Evolutionary conservation across 1,140 invertebrate species (phyloP).

Genomic region (Brachionus angularis): DNA sequence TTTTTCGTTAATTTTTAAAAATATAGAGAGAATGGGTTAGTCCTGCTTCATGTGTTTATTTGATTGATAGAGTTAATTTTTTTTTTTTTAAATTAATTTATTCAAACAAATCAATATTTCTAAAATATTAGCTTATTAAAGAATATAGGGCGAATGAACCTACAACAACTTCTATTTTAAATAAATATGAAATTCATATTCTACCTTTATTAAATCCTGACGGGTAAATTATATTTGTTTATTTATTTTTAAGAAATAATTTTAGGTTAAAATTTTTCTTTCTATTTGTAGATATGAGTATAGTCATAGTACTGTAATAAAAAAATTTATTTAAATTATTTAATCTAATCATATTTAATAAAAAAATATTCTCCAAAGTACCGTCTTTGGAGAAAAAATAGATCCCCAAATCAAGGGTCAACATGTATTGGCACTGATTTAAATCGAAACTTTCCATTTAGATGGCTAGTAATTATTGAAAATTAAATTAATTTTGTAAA

Average conservation of each 20-base stretch:
- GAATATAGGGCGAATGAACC: neutral
- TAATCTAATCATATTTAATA: neutral
- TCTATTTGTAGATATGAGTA: no score
- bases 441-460: conserved; percentile 37
- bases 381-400: conserved; percentile 45
- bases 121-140: neutral
- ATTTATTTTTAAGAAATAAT: no score
- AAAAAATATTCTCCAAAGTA: neutral
- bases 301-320: conserved; percentile 7
- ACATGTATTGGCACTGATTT: conserved; percentile 39
- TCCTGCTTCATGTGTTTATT: neutral
- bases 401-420: conserved; percentile 18
- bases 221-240: no score
- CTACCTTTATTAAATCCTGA: conserved; percentile 42
- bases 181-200: conserved; percentile 40
- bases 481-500: neutral
- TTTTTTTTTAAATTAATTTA: neutral
- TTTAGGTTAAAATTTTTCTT: no score
- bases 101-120: no score
- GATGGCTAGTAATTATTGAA: conserved; percentile 22
- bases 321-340: no score
- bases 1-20: neutral
- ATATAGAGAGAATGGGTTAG: neutral
- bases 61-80: neutral
- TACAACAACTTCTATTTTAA: neutral